A percentile compares a stretch with the other conserved stretches of the same genome.
Conservation (phyloP, 1,140 invertebrate species). For the Microplitis demolitor region DNA sequence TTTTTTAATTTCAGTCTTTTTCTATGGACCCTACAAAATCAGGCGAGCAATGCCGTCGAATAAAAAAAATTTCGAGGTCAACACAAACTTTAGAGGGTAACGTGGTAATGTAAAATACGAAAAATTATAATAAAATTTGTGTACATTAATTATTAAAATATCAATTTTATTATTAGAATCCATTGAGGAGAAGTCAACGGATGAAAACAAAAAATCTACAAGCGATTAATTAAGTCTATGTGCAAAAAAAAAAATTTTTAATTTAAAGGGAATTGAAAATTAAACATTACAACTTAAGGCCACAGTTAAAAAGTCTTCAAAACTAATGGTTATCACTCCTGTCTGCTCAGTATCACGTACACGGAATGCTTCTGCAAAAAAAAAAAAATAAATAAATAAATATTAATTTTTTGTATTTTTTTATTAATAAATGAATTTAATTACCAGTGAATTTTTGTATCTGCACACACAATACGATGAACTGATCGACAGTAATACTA, state of each 20-base stretch:
- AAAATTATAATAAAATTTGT: neutral
- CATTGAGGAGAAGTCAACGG: too few relatives aligned
- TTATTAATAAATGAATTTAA: neutral
- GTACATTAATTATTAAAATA: neutral
- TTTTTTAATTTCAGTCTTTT: neutral
- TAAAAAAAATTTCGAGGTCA: neutral
- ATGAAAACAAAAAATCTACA: neutral
- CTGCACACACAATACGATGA: slow-evolving; percentile 86
- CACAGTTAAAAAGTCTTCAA: slow-evolving; percentile 84
- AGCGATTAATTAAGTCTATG: neutral
- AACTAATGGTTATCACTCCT: slow-evolving; percentile 78
- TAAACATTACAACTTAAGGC: slow-evolving; percentile 74
- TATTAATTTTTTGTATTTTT: slow-evolving; percentile 4
- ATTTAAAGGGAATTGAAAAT: slow-evolving; percentile 31
- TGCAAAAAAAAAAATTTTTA: neutral
- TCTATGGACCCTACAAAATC: neutral
- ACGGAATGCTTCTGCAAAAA: slow-evolving; percentile 75
- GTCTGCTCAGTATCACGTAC: slow-evolving; percentile 74
- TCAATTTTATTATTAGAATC: too few relatives aligned
- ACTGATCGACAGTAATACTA: slow-evolving; percentile 81
- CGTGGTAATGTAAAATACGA: neutral
- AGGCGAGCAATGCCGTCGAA: neutral
- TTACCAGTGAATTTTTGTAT: slow-evolving; percentile 78
- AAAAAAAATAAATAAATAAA: slow-evolving; percentile 11
- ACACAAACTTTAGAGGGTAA: neutral